Conservation (phyloP, 1,140 invertebrate species). For the Scaptomyza graminum region DNA sequence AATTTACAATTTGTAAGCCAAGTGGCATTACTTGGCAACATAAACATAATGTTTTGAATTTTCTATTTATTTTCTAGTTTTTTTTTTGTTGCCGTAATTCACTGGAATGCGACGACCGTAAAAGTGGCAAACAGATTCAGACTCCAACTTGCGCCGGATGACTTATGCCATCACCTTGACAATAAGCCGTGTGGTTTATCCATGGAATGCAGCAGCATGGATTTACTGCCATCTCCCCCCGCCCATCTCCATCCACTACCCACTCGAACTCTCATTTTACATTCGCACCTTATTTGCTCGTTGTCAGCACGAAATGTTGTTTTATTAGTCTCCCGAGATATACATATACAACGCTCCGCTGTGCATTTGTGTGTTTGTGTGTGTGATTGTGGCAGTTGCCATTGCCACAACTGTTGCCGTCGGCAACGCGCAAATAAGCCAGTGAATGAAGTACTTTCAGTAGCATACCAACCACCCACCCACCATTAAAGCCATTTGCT, state of each 20-base stretch:
- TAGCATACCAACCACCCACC: no score
- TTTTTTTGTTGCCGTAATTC: slow-evolving; percentile 63
- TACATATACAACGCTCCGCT: slow-evolving; percentile 31
- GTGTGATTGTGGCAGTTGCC: slow-evolving; percentile 56
- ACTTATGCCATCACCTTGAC: slow-evolving; percentile 80
- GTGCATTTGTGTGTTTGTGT: slow-evolving; percentile 22
- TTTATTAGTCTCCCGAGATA: slow-evolving; percentile 83
- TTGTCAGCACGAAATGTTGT: slow-evolving; percentile 83
- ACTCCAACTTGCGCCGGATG: slow-evolving; percentile 41
- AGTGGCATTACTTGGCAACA: slow-evolving; percentile 27
- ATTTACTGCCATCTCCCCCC: background rate
- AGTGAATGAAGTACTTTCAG: background rate
- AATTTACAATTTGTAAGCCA: slow-evolving; percentile 31
- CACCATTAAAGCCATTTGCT: slow-evolving; percentile 58
- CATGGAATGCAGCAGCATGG: slow-evolving; percentile 24
- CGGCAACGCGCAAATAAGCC: slow-evolving; percentile 2
- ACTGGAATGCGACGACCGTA: slow-evolving; percentile 27
- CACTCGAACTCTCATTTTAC: slow-evolving; percentile 22
- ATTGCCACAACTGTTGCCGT: background rate
- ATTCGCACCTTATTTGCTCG: slow-evolving; percentile 77
- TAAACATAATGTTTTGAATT: slow-evolving; percentile 61
- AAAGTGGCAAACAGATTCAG: slow-evolving; percentile 19
- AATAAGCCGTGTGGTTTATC: slow-evolving; percentile 70
- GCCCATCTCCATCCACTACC: background rate
- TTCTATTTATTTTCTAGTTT: slow-evolving; percentile 9